A percentile compares a stretch with the other conserved stretches of the same genome.
Evolutionary conservation across 2,888 invertebrate genomes (phyloP).

Genomic region (Diaperis boleti): DNA sequence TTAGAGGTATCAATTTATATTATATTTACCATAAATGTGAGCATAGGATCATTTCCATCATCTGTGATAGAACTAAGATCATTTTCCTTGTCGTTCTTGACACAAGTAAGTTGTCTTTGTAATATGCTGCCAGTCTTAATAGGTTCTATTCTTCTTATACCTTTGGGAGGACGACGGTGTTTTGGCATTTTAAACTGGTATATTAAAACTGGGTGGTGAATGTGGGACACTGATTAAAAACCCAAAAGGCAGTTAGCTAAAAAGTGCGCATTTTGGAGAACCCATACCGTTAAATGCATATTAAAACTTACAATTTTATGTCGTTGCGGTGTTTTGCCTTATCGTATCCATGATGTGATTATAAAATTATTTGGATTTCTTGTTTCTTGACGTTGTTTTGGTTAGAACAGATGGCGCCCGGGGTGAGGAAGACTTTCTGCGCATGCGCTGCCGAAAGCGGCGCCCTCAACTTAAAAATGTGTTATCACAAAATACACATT

Average conservation of each 20-base stretch:
- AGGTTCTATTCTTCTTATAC: constrained; percentile 2
- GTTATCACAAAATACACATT: not conserved
- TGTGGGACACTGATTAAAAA: not conserved
- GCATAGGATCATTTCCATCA: constrained; percentile 12
- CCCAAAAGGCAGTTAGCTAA: not conserved
- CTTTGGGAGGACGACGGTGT: constrained; percentile 1
- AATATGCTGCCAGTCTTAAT: not conserved
- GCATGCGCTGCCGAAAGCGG: not conserved
- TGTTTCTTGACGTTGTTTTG: constrained; percentile 27
- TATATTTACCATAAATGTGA: constrained; percentile 10
- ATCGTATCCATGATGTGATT: constrained; percentile 12
- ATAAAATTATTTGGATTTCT: constrained; percentile 9
- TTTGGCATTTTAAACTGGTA: constrained; percentile 18
- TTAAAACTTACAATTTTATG: constrained; percentile 8
- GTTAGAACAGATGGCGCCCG: constrained; percentile 15
- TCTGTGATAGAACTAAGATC: constrained; percentile 14
- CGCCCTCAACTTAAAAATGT: constrained; percentile 1
- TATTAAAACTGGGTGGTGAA: not conserved
- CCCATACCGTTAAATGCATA: not conserved
- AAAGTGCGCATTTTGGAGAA: too few species aligned
- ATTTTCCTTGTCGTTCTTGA: constrained; percentile 28
- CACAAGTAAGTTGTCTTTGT: constrained; percentile 12
- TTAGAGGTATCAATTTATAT: not conserved
- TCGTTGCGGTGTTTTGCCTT: not conserved
- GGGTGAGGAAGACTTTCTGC: not conserved